phyloP scores from a whole-genome alignment of 2,113 vertebrate species.

The Phyllostomus hastatus region DNA sequence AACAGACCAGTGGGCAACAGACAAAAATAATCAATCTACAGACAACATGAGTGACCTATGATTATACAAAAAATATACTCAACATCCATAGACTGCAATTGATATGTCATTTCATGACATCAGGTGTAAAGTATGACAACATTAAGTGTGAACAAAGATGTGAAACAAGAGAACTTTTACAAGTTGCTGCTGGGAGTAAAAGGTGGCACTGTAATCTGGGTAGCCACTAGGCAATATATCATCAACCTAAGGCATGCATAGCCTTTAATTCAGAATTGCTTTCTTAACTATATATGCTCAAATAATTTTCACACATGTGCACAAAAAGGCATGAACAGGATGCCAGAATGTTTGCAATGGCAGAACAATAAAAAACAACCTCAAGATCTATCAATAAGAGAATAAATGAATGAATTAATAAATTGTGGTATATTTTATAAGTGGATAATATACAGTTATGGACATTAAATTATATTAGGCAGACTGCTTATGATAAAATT shows the following conservation, averaged over 20 bases:
- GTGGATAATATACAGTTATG: background rate
- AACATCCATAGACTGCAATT: background rate
- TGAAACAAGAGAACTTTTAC: background rate
- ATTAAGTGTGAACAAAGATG: background rate
- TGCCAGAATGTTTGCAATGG: background rate
- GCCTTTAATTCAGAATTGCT: background rate
- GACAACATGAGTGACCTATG: background rate
- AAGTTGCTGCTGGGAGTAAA: background rate
- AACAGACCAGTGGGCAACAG: background rate
- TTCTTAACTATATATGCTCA: background rate
- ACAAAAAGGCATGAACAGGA: background rate
- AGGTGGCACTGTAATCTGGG: too few species aligned
- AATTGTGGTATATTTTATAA: background rate
- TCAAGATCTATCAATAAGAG: background rate
- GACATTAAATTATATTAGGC: background rate
- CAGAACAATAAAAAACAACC: background rate
- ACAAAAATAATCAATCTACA: background rate
- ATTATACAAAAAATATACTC: background rate
- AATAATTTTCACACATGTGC: background rate
- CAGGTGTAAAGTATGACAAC: background rate
- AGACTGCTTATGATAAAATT: background rate
- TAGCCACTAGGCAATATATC: background rate
- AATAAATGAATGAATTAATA: background rate
- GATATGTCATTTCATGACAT: background rate
- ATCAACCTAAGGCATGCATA: background rate